Conservation (phyloP, 2,797 vertebrate genomes). For the Tachyglossus aculeatus region DNA sequence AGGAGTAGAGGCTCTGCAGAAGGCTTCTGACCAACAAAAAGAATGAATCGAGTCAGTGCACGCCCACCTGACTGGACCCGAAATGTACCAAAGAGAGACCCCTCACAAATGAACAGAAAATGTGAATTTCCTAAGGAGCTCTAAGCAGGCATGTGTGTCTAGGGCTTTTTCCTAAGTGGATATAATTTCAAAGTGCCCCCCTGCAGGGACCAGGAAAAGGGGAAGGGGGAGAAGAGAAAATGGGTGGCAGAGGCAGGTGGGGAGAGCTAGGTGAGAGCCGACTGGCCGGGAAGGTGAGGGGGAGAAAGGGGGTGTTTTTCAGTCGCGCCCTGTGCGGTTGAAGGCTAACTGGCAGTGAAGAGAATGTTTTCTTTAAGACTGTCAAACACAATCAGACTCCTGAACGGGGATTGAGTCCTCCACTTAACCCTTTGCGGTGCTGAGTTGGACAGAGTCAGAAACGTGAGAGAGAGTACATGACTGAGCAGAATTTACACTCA, state of each 20-base stretch:
- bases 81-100: conserved; percentile 37
- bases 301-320: no score
- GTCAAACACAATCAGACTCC: no score
- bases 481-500: no score
- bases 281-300: no score
- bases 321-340: no score
- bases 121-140: conserved; percentile 39
- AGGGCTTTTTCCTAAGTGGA: neutral
- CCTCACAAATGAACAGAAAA: conserved; percentile 26
- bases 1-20: conserved; percentile 30
- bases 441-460: no score
- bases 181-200: conserved; percentile 35
- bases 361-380: no score
- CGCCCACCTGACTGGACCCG: conserved; percentile 55
- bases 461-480: no score
- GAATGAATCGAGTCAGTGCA: conserved; percentile 59
- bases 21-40: conserved; percentile 22
- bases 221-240: conserved; percentile 43
- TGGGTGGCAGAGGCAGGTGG: conserved; percentile 54
- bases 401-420: no score
- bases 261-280: conserved; percentile 65
- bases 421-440: no score
- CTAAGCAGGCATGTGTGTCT: conserved; percentile 32
- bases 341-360: no score
- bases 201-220: conserved; percentile 45